Percentiles rank a stretch among this genome's conserved stretches.
phyloP scores from a whole-genome alignment of 2,888 invertebrate genomes.

The Apodemia mormo region DNA sequence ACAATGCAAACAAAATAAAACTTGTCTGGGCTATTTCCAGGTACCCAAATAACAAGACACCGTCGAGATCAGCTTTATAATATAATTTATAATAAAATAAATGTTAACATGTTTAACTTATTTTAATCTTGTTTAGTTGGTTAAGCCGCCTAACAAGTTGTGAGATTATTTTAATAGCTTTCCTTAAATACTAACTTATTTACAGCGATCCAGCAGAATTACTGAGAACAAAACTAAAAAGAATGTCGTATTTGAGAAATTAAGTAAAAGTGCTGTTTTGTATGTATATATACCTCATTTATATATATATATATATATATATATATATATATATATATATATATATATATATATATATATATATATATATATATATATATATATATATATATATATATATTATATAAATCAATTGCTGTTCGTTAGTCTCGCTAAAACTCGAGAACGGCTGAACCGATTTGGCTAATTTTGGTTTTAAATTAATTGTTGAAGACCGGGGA shows the following conservation, averaged over 20 bases:
- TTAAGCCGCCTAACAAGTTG: conserved; percentile 9
- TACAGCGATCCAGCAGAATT: neutral
- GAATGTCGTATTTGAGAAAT: neutral
- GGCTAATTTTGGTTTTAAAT: no score
- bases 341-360: no score
- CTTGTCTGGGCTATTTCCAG: conserved; percentile 9
- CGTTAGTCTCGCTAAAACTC: no score
- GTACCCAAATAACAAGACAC: conserved; percentile 9
- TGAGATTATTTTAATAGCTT: conserved; percentile 14
- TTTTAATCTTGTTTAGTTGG: conserved; percentile 1
- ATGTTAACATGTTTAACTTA: conserved; percentile 11
- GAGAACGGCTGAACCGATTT: no score
- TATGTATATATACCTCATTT: no score
- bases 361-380: no score
- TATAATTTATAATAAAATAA: conserved; percentile 1
- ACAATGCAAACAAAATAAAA: conserved; percentile 15
- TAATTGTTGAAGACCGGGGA: no score
- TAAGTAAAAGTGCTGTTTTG: neutral
- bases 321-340: no score
- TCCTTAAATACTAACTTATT: neutral
- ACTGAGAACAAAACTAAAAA: neutral
- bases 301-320: no score
- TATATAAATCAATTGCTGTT: no score
- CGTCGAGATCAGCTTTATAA: conserved; percentile 7
- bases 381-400: no score